phyloP scores from a whole-genome alignment of 2,113 vertebrate genomes.

The Spheniscus mendiculus region DNA sequence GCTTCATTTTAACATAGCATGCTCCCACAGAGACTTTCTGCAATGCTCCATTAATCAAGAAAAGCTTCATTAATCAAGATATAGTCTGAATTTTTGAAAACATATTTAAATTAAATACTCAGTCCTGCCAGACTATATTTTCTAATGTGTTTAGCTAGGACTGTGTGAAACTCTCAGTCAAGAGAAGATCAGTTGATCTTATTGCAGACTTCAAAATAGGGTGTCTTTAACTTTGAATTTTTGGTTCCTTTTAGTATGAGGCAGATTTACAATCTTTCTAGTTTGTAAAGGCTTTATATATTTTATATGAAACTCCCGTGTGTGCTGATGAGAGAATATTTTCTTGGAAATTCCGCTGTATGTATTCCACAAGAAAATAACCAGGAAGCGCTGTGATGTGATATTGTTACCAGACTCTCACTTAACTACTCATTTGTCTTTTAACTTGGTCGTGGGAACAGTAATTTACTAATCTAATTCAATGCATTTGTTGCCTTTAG shows the following conservation, averaged over 20 bases:
- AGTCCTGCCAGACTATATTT: slow-evolving; percentile 19
- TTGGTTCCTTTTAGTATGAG: not conserved
- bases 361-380: slow-evolving; percentile 63
- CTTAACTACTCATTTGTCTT: slow-evolving; percentile 68
- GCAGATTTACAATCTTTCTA: not conserved
- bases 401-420: slow-evolving; percentile 53
- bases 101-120: slow-evolving; percentile 12
- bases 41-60: slow-evolving; percentile 29
- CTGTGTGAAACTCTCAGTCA: not conserved
- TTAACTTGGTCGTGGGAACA: slow-evolving; percentile 62
- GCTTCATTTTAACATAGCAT: not conserved
- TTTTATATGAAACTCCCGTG: not conserved
- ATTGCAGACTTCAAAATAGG: not conserved
- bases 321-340: not conserved
- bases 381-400: slow-evolving; percentile 33
- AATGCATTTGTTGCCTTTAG: slow-evolving; percentile 27
- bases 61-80: slow-evolving; percentile 34
- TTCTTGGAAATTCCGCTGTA: not conserved
- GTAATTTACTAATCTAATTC: slow-evolving; percentile 71
- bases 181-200: not conserved
- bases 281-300: not conserved
- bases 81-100: not conserved
- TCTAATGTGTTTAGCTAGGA: slow-evolving; percentile 38
- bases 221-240: not conserved
- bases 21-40: not conserved